Evolutionary conservation across 2,113 vertebrate genomes (phyloP).

Genomic region (Grammomys dolichurus): DNA sequence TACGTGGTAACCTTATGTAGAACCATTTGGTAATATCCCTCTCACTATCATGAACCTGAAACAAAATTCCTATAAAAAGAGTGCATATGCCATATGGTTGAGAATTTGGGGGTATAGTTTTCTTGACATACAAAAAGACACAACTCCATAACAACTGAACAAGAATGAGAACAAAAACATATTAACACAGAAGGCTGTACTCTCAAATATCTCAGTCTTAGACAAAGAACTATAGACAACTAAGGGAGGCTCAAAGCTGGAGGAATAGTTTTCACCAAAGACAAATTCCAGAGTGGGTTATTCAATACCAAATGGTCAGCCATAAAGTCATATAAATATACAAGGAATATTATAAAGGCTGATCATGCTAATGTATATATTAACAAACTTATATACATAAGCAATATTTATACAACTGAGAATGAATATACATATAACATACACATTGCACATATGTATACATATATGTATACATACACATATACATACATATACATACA

Average conservation of each 20-base stretch:
- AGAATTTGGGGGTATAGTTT: background rate
- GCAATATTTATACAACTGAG: no score
- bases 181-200: background rate
- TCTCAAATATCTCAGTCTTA: background rate
- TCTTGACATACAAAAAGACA: background rate
- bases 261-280: background rate
- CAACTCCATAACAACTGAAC: background rate
- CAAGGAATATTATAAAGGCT: background rate
- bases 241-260: background rate
- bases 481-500: no score
- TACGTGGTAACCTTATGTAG: background rate
- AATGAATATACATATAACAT: background rate
- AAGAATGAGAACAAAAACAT: background rate
- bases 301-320: background rate
- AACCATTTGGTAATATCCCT: background rate
- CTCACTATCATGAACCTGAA: background rate
- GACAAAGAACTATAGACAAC: background rate
- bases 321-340: background rate
- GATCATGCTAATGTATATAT: background rate
- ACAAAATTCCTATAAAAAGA: conserved; percentile 26
- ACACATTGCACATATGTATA: background rate
- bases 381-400: background rate
- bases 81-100: background rate
- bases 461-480: background rate
- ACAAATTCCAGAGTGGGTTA: background rate